Conservation (phyloP, 2,888 invertebrate species). For the Nipponacmea schrenckii region DNA sequence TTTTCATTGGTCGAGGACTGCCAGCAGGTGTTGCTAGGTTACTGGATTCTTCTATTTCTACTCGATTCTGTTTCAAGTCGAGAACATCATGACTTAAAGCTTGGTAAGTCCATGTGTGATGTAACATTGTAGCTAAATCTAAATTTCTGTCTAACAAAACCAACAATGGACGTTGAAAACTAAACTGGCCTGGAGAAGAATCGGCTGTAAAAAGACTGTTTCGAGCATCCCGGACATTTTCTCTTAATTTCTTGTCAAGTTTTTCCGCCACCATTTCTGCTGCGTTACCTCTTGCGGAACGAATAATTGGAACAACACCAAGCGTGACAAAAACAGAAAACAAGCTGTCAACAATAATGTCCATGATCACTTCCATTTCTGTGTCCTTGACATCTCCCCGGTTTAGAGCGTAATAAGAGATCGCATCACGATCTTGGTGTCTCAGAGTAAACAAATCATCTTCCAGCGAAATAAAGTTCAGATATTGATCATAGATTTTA, state of each 20-base stretch:
- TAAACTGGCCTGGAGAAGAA: constrained; percentile 72
- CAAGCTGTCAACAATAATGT: constrained; percentile 92
- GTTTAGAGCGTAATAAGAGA: constrained; percentile 96
- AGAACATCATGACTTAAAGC: constrained; percentile 96
- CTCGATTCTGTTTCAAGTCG: constrained; percentile 88
- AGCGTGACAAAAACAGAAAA: constrained; percentile 98
- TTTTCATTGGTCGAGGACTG: constrained; percentile 68
- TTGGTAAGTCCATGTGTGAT: constrained; percentile 99
- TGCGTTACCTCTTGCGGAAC: constrained; percentile 93
- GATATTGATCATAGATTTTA: constrained; percentile 96
- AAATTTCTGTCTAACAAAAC: constrained; percentile 92
- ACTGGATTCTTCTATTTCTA: constrained; percentile 77
- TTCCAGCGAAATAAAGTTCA: constrained; percentile 97
- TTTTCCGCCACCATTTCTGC: constrained; percentile 98
- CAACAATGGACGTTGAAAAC: constrained; percentile 92
- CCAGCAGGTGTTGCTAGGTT: constrained; percentile 59
- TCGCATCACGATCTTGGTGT: constrained; percentile 88
- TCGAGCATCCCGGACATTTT: constrained; percentile 95
- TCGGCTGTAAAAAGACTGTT: constrained; percentile 86
- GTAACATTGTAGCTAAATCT: constrained; percentile 96
- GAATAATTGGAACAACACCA: constrained; percentile 90
- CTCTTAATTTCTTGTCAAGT: constrained; percentile 94
- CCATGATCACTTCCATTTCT: constrained; percentile 94
- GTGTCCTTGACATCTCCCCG: constrained; percentile 92
- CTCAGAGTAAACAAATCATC: constrained; percentile 95